These are phyloP conservation scores for Antedon mediterranea DNA, from an alignment of 53 echinoderm and acorn worm species.

Conservation along the genomic window DNA sequence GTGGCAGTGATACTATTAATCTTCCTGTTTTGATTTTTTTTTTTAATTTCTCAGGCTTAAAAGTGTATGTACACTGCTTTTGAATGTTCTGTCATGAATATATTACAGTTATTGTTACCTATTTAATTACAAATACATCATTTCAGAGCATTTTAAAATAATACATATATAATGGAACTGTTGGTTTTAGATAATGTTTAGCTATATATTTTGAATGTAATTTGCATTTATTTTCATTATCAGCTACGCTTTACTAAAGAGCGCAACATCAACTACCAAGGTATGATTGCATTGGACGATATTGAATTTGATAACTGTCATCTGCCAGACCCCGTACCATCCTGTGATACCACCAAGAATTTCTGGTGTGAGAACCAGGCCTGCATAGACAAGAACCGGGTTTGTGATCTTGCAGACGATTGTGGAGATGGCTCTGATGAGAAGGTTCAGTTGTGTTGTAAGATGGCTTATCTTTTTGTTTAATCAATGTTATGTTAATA, in stretches of 20 bases:
- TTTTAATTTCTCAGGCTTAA: too few relatives aligned
- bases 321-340: constrained; percentile 26
- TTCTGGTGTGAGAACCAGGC: constrained; percentile 32
- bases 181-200: too few relatives aligned
- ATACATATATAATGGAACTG: too few relatives aligned
- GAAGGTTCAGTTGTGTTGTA: constrained; percentile 12
- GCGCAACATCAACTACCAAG: constrained; percentile 42
- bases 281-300: constrained; percentile 67
- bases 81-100: too few relatives aligned
- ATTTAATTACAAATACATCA: too few relatives aligned
- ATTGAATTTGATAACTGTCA: constrained; percentile 32
- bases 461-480: not conserved
- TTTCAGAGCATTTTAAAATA: too few relatives aligned
- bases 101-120: too few relatives aligned
- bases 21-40: too few relatives aligned
- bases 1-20: too few relatives aligned
- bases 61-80: too few relatives aligned
- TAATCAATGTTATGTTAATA: too few relatives aligned
- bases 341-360: constrained; percentile 23
- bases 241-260: constrained; percentile 46
- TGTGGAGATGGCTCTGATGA: constrained; percentile 40
- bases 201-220: too few relatives aligned
- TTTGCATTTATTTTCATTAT: not conserved
- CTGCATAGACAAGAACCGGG: constrained; percentile 15
- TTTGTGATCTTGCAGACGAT: constrained; percentile 42